Evolutionary conservation across 2,888 invertebrate genomes (phyloP).

Genomic region (Drosophila pegasa): DNA sequence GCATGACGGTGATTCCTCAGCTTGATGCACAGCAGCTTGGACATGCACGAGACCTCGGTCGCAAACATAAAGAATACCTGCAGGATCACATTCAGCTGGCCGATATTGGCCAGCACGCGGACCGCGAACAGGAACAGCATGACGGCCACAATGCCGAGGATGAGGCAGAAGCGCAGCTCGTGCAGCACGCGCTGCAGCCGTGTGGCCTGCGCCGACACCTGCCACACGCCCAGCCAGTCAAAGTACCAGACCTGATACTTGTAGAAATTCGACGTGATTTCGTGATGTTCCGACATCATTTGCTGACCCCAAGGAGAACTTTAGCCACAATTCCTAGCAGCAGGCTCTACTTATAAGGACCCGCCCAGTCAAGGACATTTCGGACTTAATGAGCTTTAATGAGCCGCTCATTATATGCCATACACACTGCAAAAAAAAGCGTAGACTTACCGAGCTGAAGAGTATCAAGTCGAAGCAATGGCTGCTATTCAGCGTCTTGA

Average conservation of each 20-base stretch:
- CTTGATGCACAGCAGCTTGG: slow-evolving; percentile 58
- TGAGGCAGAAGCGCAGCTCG: slow-evolving; percentile 27
- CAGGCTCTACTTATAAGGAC: slow-evolving; percentile 31
- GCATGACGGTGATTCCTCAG: slow-evolving; percentile 28
- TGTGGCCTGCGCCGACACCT: background rate
- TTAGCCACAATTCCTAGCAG: background rate
- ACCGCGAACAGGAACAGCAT: slow-evolving; percentile 67
- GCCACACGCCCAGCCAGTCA: slow-evolving; percentile 56
- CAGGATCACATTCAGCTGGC: slow-evolving; percentile 61
- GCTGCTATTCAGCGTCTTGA: slow-evolving; percentile 65
- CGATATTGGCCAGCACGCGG: slow-evolving; percentile 55
- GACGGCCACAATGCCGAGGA: slow-evolving; percentile 42
- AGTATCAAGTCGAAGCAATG: slow-evolving; percentile 63
- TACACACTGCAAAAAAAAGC: slow-evolving; percentile 42
- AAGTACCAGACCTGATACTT: slow-evolving; percentile 62
- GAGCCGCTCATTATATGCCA: slow-evolving; percentile 34
- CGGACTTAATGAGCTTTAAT: slow-evolving; percentile 52
- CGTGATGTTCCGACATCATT: slow-evolving; percentile 42
- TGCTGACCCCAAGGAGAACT: background rate
- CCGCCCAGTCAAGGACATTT: slow-evolving; percentile 6
- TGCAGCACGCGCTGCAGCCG: slow-evolving; percentile 22
- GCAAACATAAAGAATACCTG: slow-evolving; percentile 72
- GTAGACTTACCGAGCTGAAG: slow-evolving; percentile 74
- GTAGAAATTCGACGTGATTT: slow-evolving; percentile 49
- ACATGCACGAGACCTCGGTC: slow-evolving; percentile 67